Percentiles rank a stretch among this genome's conserved stretches.
These are phyloP conservation scores for Catharus ustulatus DNA, from an alignment of 2,797 vertebrate genomes.

Conservation along the genomic window DNA sequence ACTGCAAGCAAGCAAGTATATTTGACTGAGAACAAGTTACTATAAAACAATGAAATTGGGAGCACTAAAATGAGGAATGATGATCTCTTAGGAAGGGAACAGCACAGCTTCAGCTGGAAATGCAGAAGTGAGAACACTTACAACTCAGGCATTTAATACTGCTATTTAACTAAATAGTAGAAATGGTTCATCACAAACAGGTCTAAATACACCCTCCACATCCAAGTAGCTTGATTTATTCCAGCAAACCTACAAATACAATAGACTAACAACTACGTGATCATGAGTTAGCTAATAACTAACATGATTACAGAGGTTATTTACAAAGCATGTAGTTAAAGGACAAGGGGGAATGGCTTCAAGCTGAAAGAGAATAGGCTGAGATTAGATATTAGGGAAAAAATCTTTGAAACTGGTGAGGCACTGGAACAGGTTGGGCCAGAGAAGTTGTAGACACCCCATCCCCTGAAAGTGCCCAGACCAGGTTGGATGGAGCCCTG, in stretches of 20 bases:
- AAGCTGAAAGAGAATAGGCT: background rate
- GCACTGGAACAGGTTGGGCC: background rate
- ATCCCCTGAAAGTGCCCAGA: background rate
- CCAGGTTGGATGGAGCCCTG: background rate
- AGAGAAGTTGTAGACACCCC: background rate
- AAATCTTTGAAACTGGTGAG: background rate
- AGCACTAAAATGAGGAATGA: background rate
- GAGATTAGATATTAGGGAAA: background rate
- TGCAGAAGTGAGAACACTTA: background rate
- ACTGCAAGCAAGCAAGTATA: background rate
- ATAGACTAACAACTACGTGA: background rate
- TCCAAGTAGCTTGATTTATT: background rate
- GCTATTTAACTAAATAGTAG: background rate
- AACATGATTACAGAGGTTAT: background rate
- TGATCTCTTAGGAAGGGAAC: background rate
- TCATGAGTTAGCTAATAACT: background rate
- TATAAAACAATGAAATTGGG: background rate
- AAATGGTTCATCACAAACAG: background rate
- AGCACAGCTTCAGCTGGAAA: background rate
- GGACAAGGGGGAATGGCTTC: background rate
- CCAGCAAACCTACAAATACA: background rate
- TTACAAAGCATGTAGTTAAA: background rate
- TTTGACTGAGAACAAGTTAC: background rate
- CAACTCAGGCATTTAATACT: background rate
- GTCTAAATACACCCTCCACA: background rate